phyloP scores from a whole-genome alignment of 92 coral and sea anemone genomes.

The Palythoa heliodiscus region DNA sequence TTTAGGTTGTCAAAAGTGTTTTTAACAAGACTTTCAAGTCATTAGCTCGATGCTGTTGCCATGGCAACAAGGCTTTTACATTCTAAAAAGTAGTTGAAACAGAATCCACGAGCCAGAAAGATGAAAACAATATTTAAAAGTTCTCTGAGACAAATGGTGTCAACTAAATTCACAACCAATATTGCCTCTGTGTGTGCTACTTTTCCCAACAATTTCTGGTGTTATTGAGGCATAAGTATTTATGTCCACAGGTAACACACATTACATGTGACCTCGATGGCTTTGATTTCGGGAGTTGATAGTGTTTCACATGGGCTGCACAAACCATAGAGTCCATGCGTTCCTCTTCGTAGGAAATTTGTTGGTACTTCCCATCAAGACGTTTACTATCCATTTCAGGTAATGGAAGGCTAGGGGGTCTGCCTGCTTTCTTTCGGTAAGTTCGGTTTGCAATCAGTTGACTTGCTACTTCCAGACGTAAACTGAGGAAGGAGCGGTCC shows the following conservation, averaged over 20 bases:
- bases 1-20: background rate
- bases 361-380: no score
- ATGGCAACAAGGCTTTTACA: slow-evolving; percentile 7
- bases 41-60: slow-evolving; percentile 7
- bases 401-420: background rate
- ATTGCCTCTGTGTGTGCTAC: slow-evolving; percentile 43
- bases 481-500: background rate
- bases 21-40: slow-evolving; percentile 12
- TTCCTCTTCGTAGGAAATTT: no score
- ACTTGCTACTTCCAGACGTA: slow-evolving; percentile 5
- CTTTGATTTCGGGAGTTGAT: slow-evolving; percentile 14
- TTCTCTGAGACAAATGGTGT: background rate
- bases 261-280: slow-evolving; percentile 33
- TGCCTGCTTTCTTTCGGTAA: slow-evolving; percentile 14
- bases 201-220: slow-evolving; percentile 52
- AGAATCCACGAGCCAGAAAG: slow-evolving; percentile 11
- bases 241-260: slow-evolving; percentile 28
- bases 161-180: slow-evolving; percentile 6
- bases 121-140: background rate
- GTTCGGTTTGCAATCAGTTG: background rate
- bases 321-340: slow-evolving; percentile 52
- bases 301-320: slow-evolving; percentile 37
- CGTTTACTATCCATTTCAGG: no score
- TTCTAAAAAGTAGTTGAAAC: background rate
- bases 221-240: slow-evolving; percentile 41